Evolutionary conservation across 2,888 invertebrate species (phyloP), one percentile per base, ranked within the genome.

Genomic region (Pandemis corylana): DNA sequence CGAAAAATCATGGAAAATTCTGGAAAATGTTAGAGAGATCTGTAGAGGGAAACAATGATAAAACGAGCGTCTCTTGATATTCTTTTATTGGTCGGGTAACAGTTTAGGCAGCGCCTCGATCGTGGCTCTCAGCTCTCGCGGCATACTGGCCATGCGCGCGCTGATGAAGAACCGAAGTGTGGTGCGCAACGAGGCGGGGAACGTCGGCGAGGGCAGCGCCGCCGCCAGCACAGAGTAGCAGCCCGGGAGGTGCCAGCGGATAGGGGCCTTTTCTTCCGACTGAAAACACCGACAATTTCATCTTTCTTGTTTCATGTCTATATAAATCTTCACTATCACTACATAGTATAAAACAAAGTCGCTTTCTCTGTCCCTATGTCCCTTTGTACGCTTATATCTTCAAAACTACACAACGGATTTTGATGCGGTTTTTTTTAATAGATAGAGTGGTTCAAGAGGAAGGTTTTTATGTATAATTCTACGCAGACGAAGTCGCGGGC

Each of bases 261-360:
- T 93, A 80, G 95, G 95, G 78, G 89, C 89, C 83, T 97, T 97
- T 84, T 96, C 96, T 88, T 97, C 97, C 10, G 96, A 94, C 96
- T 96, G 90, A 42, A 70, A 70, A 73, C 72, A 69, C 12, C 5
- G 12, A 4, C 12, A 12, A 46, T 46, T 53, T 3, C 20, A 20
- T 20, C 20, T 20, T 20, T 20, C 20, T 0, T 0, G 20, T 20
- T 20, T 20, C 1, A 20, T 20, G 20, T 20, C 20, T 20, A 20
- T 1, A 20, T 20, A 20, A 20, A 20, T n/a, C n/a, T n/a, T n/a
- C n/a, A n/a, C n/a, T n/a, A n/a, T n/a, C n/a, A n/a, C n/a, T n/a
- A n/a, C n/a, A n/a, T n/a, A n/a, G n/a, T n/a, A n/a, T n/a, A n/a
- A n/a, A n/a, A n/a, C n/a, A n/a, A n/a, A n/a, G n/a, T n/a, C n/a